Base-by-base conservation (phyloP, 2,888 invertebrate genomes). In the Drosophila merina region DNA sequence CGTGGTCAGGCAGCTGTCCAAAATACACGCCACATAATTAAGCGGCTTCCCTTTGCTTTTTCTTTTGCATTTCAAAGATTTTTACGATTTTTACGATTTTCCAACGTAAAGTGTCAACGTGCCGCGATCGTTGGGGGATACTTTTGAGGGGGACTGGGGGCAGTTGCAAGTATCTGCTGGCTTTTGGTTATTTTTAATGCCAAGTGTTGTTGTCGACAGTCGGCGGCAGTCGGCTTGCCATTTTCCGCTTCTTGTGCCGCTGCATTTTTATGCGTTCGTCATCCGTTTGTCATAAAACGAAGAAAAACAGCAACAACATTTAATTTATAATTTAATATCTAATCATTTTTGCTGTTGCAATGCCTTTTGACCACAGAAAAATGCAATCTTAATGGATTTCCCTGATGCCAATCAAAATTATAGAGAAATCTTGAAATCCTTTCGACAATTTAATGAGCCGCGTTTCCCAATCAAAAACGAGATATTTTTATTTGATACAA, bases 261-360 rank as follows among this genome's bases (percentile, higher is more conserved):
- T 57, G 85, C 88, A 84, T 75, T 84, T 84, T 84, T 84, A 84
- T 84, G 84, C 82, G 84, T 84, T 81, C 82, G 79, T 88, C 89
- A 88, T 86, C 82, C 88, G 87, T 83, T 85, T 82, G 88, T 83
- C 88, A 88, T 88, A 88, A 89, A 89, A 86, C 45, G 50, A 42
- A 40, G 10, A 56, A 47, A 59, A 48, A 48, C 31, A 49, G 30
- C 67, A 72, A 68, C 75, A 69, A 38, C 82, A 70, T 70, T 72
- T 85, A 72, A 87, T 77, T 86, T 83, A 83, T 79, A 72, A 77
- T 86, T 88, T 83, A 88, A 88, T 83, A 83, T 86, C 86, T 86
- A 87, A 87, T 87, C 83, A 87, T 79, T 73, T 77, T 59, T 68
- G 56, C 66, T 70, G 69, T 51, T 82, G 55, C 68, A 76, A 78